Conservation (phyloP, 2,113 vertebrate species). For the Uria lomvia region DNA sequence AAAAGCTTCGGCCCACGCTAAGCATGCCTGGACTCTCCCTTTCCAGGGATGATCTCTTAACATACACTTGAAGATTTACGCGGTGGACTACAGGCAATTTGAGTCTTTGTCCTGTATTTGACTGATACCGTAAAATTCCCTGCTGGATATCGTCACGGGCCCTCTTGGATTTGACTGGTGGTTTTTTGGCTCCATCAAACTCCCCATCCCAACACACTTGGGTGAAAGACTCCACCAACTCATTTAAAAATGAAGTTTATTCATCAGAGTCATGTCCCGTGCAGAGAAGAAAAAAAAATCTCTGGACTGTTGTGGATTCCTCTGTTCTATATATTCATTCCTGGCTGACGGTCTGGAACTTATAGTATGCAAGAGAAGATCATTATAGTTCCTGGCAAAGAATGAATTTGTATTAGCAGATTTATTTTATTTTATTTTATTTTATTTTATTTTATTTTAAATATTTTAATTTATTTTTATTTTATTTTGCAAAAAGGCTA, state of each 20-base stretch:
- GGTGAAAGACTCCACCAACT: background rate
- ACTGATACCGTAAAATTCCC: background rate
- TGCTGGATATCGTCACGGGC: background rate
- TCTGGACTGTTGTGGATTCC: background rate
- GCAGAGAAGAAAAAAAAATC: background rate
- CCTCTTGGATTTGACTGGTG: background rate
- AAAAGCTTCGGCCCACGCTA: background rate
- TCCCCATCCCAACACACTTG: background rate
- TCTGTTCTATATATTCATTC: background rate
- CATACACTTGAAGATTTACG: background rate
- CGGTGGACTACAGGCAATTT: background rate
- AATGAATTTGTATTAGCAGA: background rate
- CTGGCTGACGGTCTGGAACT: background rate
- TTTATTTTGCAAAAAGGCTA: background rate
- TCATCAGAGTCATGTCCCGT: background rate
- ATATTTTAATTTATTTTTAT: background rate
- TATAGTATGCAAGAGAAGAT: background rate
- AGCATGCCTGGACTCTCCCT: accelerated
- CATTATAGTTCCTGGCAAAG: background rate
- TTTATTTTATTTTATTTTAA: background rate
- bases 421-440: background rate
- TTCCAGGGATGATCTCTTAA: background rate
- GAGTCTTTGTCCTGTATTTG: background rate
- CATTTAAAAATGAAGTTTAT: background rate
- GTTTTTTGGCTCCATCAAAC: background rate